These are phyloP conservation scores for Alcedo quadribrachys DNA, from an alignment of 2,797 vertebrate species.

Conservation along the genomic window DNA sequence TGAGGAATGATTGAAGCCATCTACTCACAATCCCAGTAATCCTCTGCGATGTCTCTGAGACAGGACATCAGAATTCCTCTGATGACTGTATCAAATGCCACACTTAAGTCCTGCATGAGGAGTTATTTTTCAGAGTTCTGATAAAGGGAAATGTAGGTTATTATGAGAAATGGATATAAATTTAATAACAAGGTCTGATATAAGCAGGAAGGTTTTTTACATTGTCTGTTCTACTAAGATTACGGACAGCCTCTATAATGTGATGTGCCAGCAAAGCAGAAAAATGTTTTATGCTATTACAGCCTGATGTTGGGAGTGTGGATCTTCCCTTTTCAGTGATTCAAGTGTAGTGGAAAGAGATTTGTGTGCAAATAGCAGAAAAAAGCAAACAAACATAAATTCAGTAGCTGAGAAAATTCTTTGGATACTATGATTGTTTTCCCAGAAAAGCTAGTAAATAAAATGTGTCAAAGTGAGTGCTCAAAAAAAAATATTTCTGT, in stretches of 20 bases:
- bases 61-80: conserved; percentile 56
- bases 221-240: conserved; percentile 70
- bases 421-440: conserved; percentile 7
- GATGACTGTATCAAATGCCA: conserved; percentile 37
- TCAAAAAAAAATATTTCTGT: not conserved
- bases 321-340: conserved; percentile 49
- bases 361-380: conserved; percentile 63
- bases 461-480: not conserved
- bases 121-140: conserved; percentile 59
- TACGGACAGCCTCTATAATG: conserved; percentile 58
- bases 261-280: conserved; percentile 64
- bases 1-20: conserved; percentile 60
- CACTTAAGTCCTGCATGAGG: conserved; percentile 2
- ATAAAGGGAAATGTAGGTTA: conserved; percentile 64
- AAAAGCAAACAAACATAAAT: conserved; percentile 49
- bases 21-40: conserved; percentile 54
- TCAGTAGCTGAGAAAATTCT: conserved; percentile 39
- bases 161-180: conserved; percentile 71
- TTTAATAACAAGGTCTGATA: conserved; percentile 73
- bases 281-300: conserved; percentile 59
- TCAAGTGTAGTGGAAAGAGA: conserved; percentile 44
- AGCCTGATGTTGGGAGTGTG: not conserved
- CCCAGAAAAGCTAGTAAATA: conserved; percentile 11
- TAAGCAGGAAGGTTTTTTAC: conserved; percentile 60
- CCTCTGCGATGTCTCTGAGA: conserved; percentile 18